Evolutionary conservation across 2,113 vertebrate genomes (phyloP), one percentile per base, ranked within the genome.

Genomic region (Phalacrocorax pelagicus): DNA sequence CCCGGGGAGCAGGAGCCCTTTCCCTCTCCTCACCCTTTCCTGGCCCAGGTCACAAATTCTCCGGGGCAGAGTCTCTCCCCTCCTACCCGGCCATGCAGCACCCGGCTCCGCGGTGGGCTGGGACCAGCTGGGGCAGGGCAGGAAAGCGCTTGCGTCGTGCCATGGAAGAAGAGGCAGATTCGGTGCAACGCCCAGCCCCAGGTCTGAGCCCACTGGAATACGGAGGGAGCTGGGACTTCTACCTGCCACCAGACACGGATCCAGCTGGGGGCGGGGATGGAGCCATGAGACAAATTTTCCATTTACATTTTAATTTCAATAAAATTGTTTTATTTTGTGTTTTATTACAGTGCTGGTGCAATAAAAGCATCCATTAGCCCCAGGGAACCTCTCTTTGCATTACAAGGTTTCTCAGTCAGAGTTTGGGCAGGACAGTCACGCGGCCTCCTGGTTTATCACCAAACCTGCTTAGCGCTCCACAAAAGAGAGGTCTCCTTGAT

Each of bases 281-380:
- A 42, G 49, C 26, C 18, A 42, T 8, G 55, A 86, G 67, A 24
- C 59, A 78, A 70, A 78, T 15, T 75, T 88, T 30, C 72, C 80
- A 40, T 94, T 94, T 93, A 27, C 63, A 44, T 92, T 93, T 88
- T 75, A 18, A 90, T 96, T 86, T 84, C 95, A 93, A 95, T 93
- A 62, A 86, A 93, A 78, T 74, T 1, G 65, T 47, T 96, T 95
- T 93, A 67, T 90, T 96, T 92, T 71, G 80, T 88, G 80, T 86
- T 96, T 96, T 96, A 94, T 92, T 83, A 44, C 36, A 4, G 72
- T 2, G 26, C 81, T 5, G 58, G 75, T 92, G 85, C 92, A 90
- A 84, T 93, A 92, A 95, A 94, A 74, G 67, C 72, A 44, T 54
- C 90, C 46, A 47, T 67, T 67, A 90, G 92, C 92, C 82, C 49